These are phyloP conservation scores for Xestoiulus laeticollis DNA, from an alignment of 2,888 invertebrate species.

Conservation along the genomic window DNA sequence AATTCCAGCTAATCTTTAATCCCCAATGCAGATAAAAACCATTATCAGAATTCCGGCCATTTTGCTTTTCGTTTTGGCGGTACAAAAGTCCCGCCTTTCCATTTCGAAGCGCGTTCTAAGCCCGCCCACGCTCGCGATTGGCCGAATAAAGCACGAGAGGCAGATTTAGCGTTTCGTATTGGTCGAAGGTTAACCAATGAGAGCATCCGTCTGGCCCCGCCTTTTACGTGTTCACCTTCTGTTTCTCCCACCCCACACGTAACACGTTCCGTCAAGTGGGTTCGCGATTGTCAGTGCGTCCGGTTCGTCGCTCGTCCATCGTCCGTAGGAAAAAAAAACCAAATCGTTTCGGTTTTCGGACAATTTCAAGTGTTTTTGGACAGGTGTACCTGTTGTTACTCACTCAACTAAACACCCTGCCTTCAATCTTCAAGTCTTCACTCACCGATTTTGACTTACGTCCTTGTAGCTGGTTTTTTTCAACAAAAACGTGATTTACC, in stretches of 20 bases:
- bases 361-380: background rate
- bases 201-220: background rate
- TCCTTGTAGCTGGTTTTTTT: no score
- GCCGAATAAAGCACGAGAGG: background rate
- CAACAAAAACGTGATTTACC: no score
- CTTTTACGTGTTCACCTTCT: background rate
- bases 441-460: no score
- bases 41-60: no score
- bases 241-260: background rate
- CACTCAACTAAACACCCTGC: background rate
- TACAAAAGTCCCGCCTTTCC: no score
- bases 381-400: background rate
- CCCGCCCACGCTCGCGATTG: background rate
- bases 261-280: background rate
- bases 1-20: no score
- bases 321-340: background rate
- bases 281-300: background rate
- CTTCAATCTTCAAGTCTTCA: no score
- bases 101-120: background rate
- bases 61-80: no score
- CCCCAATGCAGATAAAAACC: no score
- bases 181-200: background rate
- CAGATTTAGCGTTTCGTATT: background rate
- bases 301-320: background rate
- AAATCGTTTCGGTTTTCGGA: background rate